A percentile compares a stretch with the other conserved stretches of the same genome.
Evolutionary conservation across 30 jellyfish, hydroid and myxozoan species (phyloP).

Genomic region (Turritopsis dohrnii): DNA sequence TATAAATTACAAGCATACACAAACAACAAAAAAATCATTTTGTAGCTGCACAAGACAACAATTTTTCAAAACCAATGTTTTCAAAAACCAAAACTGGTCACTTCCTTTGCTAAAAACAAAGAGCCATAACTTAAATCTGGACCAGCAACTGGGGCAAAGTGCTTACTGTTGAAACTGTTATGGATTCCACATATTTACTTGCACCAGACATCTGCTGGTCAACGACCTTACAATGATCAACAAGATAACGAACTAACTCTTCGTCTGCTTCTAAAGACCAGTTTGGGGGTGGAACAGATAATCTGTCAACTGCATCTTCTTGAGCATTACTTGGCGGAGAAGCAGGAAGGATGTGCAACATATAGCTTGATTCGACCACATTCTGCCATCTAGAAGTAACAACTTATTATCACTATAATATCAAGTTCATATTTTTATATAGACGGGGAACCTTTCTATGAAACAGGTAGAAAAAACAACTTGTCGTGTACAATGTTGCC

Average conservation of each 20-base stretch:
- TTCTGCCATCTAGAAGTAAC: slow-evolving; percentile 58
- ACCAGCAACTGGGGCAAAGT: no score
- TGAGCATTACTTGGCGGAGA: slow-evolving; percentile 56
- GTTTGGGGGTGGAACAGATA: slow-evolving; percentile 70
- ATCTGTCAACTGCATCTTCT: slow-evolving; percentile 40
- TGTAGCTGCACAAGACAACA: no score
- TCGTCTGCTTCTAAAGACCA: slow-evolving; percentile 84
- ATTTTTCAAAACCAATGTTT: no score
- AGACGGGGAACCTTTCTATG: no score
- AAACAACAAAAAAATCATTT: no score
- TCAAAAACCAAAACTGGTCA: no score
- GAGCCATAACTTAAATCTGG: no score
- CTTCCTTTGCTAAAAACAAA: no score
- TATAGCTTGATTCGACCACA: slow-evolving; percentile 73
- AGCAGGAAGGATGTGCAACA: slow-evolving; percentile 52
- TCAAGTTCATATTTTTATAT: background rate
- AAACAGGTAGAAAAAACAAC: no score
- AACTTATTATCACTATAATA: background rate
- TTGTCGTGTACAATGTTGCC: no score
- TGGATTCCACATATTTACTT: slow-evolving; percentile 52
- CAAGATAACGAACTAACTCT: slow-evolving; percentile 72
- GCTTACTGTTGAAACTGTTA: slow-evolving; percentile 67
- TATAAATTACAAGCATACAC: no score
- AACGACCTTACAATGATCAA: slow-evolving; percentile 36
- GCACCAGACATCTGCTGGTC: slow-evolving; percentile 61